Evolutionary conservation across 2,113 vertebrate species (phyloP), one percentile per base, ranked within the genome.

Genomic region (Glaucidium brasilianum): DNA sequence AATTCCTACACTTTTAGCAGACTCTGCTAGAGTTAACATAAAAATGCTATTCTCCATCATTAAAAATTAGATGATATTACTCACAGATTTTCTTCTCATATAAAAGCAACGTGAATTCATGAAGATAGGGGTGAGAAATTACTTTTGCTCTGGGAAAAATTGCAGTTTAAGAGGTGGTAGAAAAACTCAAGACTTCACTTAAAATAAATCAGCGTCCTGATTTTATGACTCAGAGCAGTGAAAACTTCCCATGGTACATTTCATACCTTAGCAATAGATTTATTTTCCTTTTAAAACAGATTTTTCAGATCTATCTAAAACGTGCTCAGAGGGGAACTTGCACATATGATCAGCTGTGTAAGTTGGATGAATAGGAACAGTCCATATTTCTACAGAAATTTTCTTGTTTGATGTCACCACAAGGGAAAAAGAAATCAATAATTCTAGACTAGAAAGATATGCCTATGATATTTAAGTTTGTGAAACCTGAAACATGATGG

Each of bases 1-100:
- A 81, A 62, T 85, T 77, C n/a, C n/a, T 81, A 1, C 6, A 11
- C 47, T 59, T 19, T 63, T 69, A 63, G 50, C 37, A 83, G 59
- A 11, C n/a, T 84, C 27, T 86, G 34, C 29, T 71, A 53, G 21
- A 85, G 34, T 93, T 85, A 72, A 25, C 34, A 35, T 85, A 81
- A 86, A 92, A 93, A 59, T 43, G 4, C 63, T 85, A 52, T 80
- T 92, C 23, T 78, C 35, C 29, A 1, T 37, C 71, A 73, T n/a
- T 66, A 92, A 80, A 90, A 95, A 92, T 94, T 91, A 94, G 68
- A 64, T 81, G 68, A 68, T 90, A 94, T 78, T 94, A 58, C 53
- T 89, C 72, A 69, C 49, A 45, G 83, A 78, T 88, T 89, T 94
- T 77, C 60, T 80, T 77, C 53, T 88, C n/a, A 86, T 52, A 45